Evolutionary conservation across 2,113 vertebrate species (phyloP).

Genomic region (Scartelaos histophorus): DNA sequence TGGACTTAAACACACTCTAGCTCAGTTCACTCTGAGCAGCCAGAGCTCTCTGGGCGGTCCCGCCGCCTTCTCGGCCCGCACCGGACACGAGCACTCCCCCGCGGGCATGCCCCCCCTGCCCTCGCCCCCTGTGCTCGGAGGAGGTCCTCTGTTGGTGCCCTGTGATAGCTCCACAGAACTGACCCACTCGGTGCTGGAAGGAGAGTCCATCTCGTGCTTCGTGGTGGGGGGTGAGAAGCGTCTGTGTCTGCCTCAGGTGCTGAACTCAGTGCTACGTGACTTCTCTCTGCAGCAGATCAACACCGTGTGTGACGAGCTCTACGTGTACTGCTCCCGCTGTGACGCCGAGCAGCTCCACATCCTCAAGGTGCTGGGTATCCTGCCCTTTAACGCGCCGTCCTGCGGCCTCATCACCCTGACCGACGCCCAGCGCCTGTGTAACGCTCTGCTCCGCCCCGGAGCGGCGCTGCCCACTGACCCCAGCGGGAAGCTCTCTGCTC

Average conservation of each 20-base stretch:
- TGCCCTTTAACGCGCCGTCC: constrained; percentile 95
- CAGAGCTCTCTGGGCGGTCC: constrained; percentile 96
- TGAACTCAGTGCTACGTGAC: constrained; percentile 96
- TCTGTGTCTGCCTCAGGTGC: constrained; percentile 94
- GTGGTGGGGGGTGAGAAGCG: constrained; percentile 97
- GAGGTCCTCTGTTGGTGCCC: constrained; percentile 91
- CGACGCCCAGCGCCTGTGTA: constrained; percentile 95
- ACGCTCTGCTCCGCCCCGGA: constrained; percentile 89
- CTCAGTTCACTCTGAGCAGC: constrained; percentile 97
- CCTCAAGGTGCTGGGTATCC: constrained; percentile 95
- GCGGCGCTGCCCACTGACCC: constrained; percentile 81
- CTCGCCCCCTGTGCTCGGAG: constrained; percentile 88
- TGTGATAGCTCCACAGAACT: constrained; percentile 96
- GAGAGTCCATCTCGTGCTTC: constrained; percentile 96
- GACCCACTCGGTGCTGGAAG: constrained; percentile 91
- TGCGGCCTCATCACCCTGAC: constrained; percentile 96
- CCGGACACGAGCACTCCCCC: constrained; percentile 85
- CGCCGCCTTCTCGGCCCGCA: constrained; percentile 93
- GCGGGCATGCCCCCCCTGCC: constrained; percentile 85
- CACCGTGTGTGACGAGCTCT: constrained; percentile 93
- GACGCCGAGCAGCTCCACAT: constrained; percentile 95
- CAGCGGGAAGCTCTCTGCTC: constrained; percentile 79
- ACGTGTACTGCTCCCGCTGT: constrained; percentile 96
- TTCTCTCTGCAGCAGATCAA: constrained; percentile 98
- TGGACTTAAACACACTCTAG: constrained; percentile 94